phyloP scores from a whole-genome alignment of 2,888 invertebrate genomes.

The Cotesia congregata region DNA sequence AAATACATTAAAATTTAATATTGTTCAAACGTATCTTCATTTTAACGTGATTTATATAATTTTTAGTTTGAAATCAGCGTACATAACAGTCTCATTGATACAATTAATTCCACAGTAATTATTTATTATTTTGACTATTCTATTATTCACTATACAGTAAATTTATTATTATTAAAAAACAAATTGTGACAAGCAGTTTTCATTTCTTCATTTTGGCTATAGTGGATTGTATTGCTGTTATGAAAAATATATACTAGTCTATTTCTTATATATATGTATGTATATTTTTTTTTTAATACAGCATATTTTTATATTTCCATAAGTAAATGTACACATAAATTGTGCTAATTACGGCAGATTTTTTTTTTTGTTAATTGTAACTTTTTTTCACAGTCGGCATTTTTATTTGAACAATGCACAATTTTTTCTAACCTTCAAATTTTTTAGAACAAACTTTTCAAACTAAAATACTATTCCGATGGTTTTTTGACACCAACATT shows the following conservation, averaged over 20 bases:
- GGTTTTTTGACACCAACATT: too few species aligned
- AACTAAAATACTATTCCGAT: too few species aligned
- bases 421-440: too few species aligned
- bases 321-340: not conserved
- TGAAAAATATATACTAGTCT: conserved; percentile 14
- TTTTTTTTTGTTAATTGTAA: not conserved
- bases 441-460: too few species aligned
- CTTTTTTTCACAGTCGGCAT: not conserved
- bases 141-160: not conserved
- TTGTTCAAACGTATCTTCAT: too few species aligned
- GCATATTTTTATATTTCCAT: conserved; percentile 6
- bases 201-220: not conserved
- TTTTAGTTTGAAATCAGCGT: not conserved
- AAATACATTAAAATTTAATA: conserved; percentile 35
- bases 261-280: conserved; percentile 12
- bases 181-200: conserved; percentile 14
- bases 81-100: conserved; percentile 8
- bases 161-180: conserved; percentile 8
- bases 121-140: not conserved
- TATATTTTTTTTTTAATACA: conserved; percentile 7
- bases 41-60: not conserved
- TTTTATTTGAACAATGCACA: not conserved
- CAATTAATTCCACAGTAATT: not conserved
- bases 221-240: conserved; percentile 14
- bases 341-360: not conserved